Percentiles rank a stretch among this genome's conserved stretches.
phyloP scores from a whole-genome alignment of 2,113 vertebrate species.

The Pica pica region DNA sequence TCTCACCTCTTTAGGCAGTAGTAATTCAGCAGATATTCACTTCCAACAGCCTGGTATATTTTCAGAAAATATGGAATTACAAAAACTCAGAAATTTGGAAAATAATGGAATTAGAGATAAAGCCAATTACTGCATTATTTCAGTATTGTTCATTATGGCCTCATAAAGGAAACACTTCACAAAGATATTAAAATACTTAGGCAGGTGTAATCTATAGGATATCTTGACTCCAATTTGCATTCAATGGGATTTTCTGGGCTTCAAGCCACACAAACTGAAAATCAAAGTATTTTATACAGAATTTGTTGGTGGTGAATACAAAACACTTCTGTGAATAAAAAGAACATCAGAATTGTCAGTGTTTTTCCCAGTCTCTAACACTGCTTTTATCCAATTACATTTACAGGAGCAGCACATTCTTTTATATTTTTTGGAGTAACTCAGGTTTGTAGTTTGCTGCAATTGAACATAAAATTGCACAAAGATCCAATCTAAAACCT shows the following conservation, averaged over 20 bases:
- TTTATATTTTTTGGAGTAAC: not conserved
- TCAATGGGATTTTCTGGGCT: not conserved
- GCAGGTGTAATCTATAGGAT: not conserved
- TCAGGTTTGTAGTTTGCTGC: not conserved
- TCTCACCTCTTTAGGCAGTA: not conserved
- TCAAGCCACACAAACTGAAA: not conserved
- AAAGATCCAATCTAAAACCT: not conserved
- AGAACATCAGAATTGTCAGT: not conserved
- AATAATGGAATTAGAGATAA: not conserved
- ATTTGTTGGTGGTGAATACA: constrained; percentile 45
- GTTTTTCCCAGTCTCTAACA: not conserved
- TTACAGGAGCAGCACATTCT: not conserved
- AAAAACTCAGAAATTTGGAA: not conserved
- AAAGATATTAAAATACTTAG: not conserved
- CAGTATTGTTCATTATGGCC: not conserved
- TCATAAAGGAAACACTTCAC: not conserved
- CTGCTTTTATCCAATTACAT: not conserved
- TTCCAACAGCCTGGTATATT: constrained; percentile 16
- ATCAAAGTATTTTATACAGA: not conserved
- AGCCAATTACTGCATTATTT: not conserved
- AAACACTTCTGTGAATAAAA: constrained; percentile 69
- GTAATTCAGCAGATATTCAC: constrained; percentile 25
- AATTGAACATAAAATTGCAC: not conserved
- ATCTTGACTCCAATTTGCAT: not conserved
- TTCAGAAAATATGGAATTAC: not conserved